Base-by-base conservation (phyloP, 2,888 invertebrate genomes). In the Pristionchus mayeri region DNA sequence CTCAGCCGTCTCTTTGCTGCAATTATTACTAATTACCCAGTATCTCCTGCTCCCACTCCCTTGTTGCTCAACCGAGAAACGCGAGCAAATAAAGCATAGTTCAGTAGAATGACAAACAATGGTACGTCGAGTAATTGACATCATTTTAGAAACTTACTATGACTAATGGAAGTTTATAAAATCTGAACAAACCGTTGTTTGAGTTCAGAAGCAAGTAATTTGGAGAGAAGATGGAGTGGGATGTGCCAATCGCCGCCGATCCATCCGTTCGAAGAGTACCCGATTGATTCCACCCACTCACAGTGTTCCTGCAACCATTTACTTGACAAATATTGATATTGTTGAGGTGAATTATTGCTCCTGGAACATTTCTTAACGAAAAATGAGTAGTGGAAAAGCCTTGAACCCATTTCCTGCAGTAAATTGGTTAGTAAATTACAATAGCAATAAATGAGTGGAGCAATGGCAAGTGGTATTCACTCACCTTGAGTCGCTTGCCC, bases 221-320 rank as follows among this genome's bases (percentile, higher is more conserved):
- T 86, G 0, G 86, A 85, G 16, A 86, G 83, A 3, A 86, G 30
- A 40, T 86, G 85, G 37, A 86, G 71, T 37, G 86, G 86, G 18
- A 71, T 81, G 54, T 85, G 85, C 86, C 86, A 86, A 60, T 86
- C 86, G 37, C 86, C 86, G 63, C 85, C 84, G 52, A 86, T 83
- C 85, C 86, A 86, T 3, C 75, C 85, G 37, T 78, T 44, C 24
- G 78, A 34, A 13, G 82, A 84, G 75, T 85, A 86, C 27, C 86
- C 86, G 37, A 85, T 54, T 4, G 24, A 30, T 27, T 86, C 86
- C 27, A 86, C 54, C 86, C 86, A 86, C 80, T 86, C 86, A 18
- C 82, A 82, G 21, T 60, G 75, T 50, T 85, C 82, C 63, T 86
- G 48, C 11, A 57, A 30, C 30, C 24, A 27, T 27, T 2, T n/a